Evolutionary conservation across 2,888 invertebrate genomes (phyloP).

Genomic region (Pachydiplax longipennis): DNA sequence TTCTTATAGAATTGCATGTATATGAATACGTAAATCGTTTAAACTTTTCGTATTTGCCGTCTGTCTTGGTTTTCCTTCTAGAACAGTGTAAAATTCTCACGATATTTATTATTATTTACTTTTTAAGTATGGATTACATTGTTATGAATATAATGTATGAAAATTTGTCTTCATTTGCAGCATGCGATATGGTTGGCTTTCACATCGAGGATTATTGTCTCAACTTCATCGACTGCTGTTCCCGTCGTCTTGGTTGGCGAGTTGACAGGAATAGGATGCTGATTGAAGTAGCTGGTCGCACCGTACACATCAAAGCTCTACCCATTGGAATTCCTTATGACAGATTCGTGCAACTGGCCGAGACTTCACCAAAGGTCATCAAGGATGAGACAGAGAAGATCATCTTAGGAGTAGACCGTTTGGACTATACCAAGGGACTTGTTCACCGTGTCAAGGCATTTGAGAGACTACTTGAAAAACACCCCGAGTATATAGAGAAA

Average conservation of each 20-base stretch:
- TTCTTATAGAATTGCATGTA: too few species aligned
- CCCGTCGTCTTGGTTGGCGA: conserved; percentile 84
- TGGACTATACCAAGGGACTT: conserved; percentile 91
- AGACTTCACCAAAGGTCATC: conserved; percentile 60
- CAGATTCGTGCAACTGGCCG: conserved; percentile 81
- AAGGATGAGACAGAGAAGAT: conserved; percentile 67
- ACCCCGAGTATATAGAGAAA: conserved; percentile 86
- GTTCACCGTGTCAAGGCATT: conserved; percentile 85
- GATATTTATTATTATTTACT: too few species aligned
- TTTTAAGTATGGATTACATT: too few species aligned
- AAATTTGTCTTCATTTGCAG: conserved; percentile 57
- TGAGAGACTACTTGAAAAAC: conserved; percentile 79
- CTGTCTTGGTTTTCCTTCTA: neutral
- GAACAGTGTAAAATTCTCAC: neutral
- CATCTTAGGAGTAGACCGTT: conserved; percentile 85
- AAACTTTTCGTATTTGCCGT: neutral
- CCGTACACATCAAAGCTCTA: conserved; percentile 81
- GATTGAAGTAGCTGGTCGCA: conserved; percentile 86
- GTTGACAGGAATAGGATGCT: conserved; percentile 86
- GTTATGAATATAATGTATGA: too few species aligned
- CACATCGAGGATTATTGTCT: conserved; percentile 90
- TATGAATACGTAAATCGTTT: too few species aligned
- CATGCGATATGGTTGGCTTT: conserved; percentile 92
- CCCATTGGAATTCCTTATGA: conserved; percentile 92
- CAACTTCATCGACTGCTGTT: conserved; percentile 91